Percentiles rank a stretch among this genome's conserved stretches.
Conservation (phyloP, 2,797 vertebrate species). For the Aulostomus chinensis region DNA sequence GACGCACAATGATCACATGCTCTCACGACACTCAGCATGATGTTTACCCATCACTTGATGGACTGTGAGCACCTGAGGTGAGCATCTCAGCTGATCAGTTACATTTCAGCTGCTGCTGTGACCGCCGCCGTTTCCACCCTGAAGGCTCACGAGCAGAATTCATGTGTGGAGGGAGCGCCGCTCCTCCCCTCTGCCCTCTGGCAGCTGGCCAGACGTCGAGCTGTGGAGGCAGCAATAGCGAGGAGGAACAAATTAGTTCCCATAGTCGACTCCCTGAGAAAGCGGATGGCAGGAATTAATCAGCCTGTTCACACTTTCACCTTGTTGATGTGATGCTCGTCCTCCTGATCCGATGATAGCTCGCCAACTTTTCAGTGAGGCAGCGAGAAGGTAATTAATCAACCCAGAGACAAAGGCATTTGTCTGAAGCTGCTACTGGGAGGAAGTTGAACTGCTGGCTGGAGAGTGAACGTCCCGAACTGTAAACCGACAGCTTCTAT, state of each 20-base stretch:
- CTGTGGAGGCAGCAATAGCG: conserved; percentile 1
- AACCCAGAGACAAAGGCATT: conserved; percentile 5
- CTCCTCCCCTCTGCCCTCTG: conserved; percentile 12
- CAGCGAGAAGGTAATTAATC: conserved; percentile 9
- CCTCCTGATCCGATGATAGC: conserved; percentile 1
- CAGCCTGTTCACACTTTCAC: conserved; percentile 4
- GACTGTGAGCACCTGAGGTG: no score
- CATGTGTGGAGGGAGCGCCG: conserved; percentile 1
- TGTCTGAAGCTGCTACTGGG: conserved; percentile 5
- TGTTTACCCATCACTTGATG: no score
- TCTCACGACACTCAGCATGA: no score
- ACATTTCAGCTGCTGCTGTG: no score
- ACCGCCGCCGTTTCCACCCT: no score
- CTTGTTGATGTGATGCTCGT: conserved; percentile 17
- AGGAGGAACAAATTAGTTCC: conserved; percentile 3
- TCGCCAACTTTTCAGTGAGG: conserved; percentile 4
- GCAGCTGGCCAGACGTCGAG: neutral
- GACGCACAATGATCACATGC: no score
- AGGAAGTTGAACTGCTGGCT: neutral
- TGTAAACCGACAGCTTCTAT: no score
- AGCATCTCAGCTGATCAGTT: no score
- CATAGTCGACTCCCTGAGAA: neutral
- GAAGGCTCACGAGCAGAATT: conserved; percentile 20
- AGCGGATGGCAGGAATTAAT: conserved; percentile 16
- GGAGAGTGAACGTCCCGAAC: neutral